phyloP scores from a whole-genome alignment of 2,888 invertebrate genomes.

The Drosophila austrosaltans region DNA sequence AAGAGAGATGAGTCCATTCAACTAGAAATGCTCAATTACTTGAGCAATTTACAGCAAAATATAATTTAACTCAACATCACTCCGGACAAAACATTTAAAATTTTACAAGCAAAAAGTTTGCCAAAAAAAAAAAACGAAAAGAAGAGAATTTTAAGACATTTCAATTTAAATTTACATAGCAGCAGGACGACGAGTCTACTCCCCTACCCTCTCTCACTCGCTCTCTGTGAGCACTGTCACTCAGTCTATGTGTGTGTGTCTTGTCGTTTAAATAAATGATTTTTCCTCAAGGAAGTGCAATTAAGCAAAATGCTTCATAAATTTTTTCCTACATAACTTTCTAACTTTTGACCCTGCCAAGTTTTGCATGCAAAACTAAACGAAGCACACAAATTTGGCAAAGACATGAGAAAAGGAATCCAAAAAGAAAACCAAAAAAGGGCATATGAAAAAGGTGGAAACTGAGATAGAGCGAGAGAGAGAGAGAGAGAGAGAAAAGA shows the following conservation, averaged over 20 bases:
- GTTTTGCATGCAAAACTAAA: conserved; percentile 4
- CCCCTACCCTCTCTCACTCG: background rate
- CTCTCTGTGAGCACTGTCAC: too few relatives aligned
- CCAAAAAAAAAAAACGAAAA: background rate
- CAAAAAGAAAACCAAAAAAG: background rate
- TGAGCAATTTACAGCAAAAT: conserved; percentile 5
- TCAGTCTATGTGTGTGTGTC: conserved; percentile 16
- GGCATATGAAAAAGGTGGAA: background rate
- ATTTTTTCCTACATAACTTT: conserved; percentile 70
- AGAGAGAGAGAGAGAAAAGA: background rate
- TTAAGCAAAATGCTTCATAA: conserved; percentile 83
- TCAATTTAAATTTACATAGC: conserved; percentile 70
- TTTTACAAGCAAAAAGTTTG: conserved; percentile 6
- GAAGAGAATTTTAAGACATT: conserved; percentile 61
- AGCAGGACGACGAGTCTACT: conserved; percentile 6
- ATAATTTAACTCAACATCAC: conserved; percentile 8
- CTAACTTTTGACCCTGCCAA: conserved; percentile 45
- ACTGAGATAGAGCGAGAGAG: background rate
- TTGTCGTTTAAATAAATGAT: conserved; percentile 83
- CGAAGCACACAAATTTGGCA: conserved; percentile 5
- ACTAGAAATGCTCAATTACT: conserved; percentile 33
- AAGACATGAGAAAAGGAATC: background rate
- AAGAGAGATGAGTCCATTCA: conserved; percentile 2
- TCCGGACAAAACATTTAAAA: background rate
- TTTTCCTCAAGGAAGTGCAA: conserved; percentile 82